Evolutionary conservation across 2,888 invertebrate genomes (phyloP).

Genomic region (Xestia rhomboidea): DNA sequence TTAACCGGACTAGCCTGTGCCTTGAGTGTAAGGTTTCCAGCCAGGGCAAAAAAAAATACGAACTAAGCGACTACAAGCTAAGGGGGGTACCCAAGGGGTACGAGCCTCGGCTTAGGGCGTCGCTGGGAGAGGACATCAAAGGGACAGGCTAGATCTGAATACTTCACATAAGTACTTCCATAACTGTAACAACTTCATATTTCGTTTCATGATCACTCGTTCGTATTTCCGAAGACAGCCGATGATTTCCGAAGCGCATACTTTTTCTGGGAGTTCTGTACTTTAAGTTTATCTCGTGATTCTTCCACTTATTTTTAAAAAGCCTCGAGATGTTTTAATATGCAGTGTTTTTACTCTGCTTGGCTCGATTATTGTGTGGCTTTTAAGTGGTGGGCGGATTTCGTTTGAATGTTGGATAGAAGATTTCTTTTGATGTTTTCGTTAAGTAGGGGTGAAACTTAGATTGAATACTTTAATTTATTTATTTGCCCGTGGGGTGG

Average conservation of each 20-base stretch:
- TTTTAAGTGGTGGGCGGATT: constrained; percentile 24
- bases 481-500: neutral
- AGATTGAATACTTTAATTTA: neutral
- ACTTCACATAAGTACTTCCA: neutral
- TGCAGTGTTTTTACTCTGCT: constrained; percentile 19
- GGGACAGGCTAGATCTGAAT: no score
- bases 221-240: neutral
- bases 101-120: no score
- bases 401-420: constrained; percentile 8
- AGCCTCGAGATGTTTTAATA: constrained; percentile 26
- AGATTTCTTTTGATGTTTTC: constrained; percentile 4
- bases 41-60: no score
- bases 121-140: no score
- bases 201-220: neutral
- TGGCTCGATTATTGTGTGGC: constrained; percentile 25
- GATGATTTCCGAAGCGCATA: neutral
- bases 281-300: constrained; percentile 18
- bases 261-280: neutral
- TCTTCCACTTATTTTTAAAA: constrained; percentile 12
- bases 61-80: no score
- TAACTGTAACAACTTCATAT: neutral
- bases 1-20: no score
- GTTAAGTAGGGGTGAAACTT: neutral
- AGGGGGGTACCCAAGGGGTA: no score
- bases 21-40: no score